Percentiles rank a stretch among this genome's conserved stretches.
These are phyloP conservation scores for Seriola aureovittata DNA, from an alignment of 2,113 vertebrate genomes.

Conservation along the genomic window DNA sequence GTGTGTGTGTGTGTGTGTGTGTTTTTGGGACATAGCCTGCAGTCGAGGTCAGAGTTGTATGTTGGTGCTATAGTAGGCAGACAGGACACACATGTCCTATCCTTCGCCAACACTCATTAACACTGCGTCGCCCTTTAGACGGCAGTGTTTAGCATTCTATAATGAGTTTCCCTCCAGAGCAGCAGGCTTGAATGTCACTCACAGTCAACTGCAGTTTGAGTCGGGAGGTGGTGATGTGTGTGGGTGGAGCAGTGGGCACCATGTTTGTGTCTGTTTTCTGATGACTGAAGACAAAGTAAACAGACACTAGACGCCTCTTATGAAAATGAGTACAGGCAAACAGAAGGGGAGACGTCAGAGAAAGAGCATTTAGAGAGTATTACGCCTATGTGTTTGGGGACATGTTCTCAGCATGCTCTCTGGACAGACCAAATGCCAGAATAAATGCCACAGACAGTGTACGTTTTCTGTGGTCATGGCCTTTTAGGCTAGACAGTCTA, in stretches of 20 bases:
- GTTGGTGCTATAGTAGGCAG: slow-evolving; percentile 60
- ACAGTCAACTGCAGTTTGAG: slow-evolving; percentile 72
- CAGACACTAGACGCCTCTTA: slow-evolving; percentile 51
- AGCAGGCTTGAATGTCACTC: slow-evolving; percentile 79
- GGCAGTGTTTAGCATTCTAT: slow-evolving; percentile 80
- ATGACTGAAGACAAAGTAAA: slow-evolving; percentile 61
- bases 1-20: not conserved
- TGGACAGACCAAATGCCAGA: slow-evolving; percentile 58
- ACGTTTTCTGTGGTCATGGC: slow-evolving; percentile 42
- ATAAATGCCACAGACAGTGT: slow-evolving; percentile 68
- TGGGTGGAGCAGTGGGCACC: slow-evolving; percentile 42
- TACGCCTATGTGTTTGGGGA: slow-evolving; percentile 36
- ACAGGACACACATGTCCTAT: slow-evolving; percentile 63
- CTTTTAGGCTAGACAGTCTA: slow-evolving; percentile 64
- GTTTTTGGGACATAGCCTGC: slow-evolving; percentile 17
- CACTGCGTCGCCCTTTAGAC: slow-evolving; percentile 76
- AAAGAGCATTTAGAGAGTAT: slow-evolving; percentile 42
- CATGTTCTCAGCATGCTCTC: slow-evolving; percentile 49
- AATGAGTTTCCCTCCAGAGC: slow-evolving; percentile 80
- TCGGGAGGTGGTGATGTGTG: slow-evolving; percentile 58
- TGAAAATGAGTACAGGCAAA: slow-evolving; percentile 39
- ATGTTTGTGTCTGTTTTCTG: slow-evolving; percentile 54
- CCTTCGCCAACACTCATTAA: slow-evolving; percentile 75
- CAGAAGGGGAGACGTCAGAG: slow-evolving; percentile 22
- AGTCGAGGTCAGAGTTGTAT: slow-evolving; percentile 52